phyloP scores from a whole-genome alignment of 2,797 vertebrate species.

The Gallinago stenura region DNA sequence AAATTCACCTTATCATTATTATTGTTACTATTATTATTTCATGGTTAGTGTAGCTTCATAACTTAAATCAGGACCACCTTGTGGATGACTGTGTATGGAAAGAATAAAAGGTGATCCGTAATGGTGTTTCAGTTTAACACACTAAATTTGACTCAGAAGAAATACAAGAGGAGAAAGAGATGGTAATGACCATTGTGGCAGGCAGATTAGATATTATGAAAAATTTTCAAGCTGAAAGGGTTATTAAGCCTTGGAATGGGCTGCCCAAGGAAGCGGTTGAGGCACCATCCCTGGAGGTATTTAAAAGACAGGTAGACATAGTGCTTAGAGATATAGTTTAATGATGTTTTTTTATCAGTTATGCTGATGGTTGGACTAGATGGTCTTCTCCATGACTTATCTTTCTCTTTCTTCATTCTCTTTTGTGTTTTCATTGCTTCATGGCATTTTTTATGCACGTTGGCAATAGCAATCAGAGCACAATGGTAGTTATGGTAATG shows the following conservation, averaged over 20 bases:
- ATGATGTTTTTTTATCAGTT: too few relatives aligned
- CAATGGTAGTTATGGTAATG: background rate
- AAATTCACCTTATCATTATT: background rate
- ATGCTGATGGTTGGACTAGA: too few relatives aligned
- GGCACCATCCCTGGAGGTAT: too few relatives aligned
- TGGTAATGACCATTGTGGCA: rapidly evolving
- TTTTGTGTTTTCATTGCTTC: background rate
- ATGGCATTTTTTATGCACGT: rapidly evolving
- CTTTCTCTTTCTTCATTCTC: background rate
- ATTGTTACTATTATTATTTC: background rate
- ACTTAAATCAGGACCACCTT: background rate
- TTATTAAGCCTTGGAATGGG: too few relatives aligned
- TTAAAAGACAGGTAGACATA: too few relatives aligned
- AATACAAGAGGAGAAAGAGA: background rate
- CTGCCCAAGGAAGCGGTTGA: too few relatives aligned
- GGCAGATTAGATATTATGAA: too few relatives aligned
- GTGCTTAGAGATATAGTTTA: too few relatives aligned
- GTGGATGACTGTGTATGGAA: background rate
- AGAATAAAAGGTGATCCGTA: background rate
- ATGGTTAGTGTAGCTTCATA: background rate
- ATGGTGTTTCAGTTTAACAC: background rate
- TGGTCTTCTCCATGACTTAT: background rate
- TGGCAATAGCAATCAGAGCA: background rate
- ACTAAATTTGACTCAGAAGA: background rate
- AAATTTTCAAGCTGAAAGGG: too few relatives aligned